Evolutionary conservation across 2,888 invertebrate species (phyloP).

Genomic region (Dryadula phaetusa): DNA sequence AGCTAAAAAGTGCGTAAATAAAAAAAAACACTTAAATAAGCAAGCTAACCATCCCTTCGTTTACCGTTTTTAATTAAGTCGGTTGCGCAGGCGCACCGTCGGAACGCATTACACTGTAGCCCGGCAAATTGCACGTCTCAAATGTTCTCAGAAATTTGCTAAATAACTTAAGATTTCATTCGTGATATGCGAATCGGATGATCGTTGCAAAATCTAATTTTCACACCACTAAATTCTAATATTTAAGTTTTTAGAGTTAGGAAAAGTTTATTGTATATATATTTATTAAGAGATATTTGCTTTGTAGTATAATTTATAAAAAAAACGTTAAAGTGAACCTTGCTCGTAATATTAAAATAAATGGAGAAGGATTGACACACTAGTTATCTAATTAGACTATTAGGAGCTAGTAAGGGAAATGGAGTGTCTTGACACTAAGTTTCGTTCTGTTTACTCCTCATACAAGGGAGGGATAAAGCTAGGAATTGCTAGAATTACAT

Average conservation of each 20-base stretch:
- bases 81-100: conserved; percentile 62
- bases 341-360: no score
- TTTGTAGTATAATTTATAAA: no score
- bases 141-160: conserved; percentile 57
- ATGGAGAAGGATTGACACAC: no score
- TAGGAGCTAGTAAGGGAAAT: no score
- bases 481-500: no score
- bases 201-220: conserved; percentile 22
- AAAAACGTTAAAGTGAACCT: not conserved
- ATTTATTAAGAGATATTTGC: no score
- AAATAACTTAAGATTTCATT: conserved; percentile 57
- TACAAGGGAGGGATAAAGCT: no score
- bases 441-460: no score
- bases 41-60: conserved; percentile 51
- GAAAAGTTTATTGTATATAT: not conserved
- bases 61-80: conserved; percentile 77
- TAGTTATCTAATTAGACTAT: no score
- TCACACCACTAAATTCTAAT: conserved; percentile 8
- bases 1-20: not conserved
- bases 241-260: not conserved
- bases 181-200: conserved; percentile 49
- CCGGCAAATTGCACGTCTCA: conserved; percentile 57
- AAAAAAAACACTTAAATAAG: conserved; percentile 38
- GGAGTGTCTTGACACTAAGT: no score
- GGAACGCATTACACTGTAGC: conserved; percentile 65